phyloP scores from a whole-genome alignment of 1,140 invertebrate genomes.

The Eumaeus atala region DNA sequence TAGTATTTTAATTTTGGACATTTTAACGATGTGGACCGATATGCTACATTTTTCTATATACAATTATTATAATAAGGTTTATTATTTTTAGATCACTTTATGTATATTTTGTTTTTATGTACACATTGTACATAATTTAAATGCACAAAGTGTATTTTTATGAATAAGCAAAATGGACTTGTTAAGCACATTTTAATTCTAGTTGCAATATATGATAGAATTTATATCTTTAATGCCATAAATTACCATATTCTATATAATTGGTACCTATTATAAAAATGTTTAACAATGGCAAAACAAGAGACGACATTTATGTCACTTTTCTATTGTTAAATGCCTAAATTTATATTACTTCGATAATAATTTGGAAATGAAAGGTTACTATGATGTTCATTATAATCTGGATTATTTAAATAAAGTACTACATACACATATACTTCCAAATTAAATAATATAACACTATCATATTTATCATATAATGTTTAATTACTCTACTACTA shows the following conservation, averaged over 20 bases:
- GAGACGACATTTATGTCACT: no score
- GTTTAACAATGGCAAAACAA: no score
- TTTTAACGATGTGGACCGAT: not conserved
- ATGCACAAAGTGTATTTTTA: conserved; percentile 54
- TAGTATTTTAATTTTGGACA: not conserved
- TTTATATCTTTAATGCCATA: not conserved
- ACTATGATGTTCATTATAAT: no score
- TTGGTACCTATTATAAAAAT: no score
- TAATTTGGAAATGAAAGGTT: no score
- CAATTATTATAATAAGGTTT: conserved; percentile 15
- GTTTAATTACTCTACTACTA: no score
- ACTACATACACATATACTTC: no score
- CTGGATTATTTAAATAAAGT: no score
- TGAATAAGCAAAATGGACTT: conserved; percentile 22
- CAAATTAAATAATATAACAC: no score
- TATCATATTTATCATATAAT: no score
- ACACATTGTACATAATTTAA: conserved; percentile 34
- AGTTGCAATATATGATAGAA: conserved; percentile 15
- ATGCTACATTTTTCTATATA: conserved; percentile 6
- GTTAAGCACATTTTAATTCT: conserved; percentile 18
- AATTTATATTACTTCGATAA: no score
- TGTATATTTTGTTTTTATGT: conserved; percentile 41
- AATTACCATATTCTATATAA: conserved; percentile 12
- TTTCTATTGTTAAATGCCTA: no score
- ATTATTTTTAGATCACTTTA: conserved; percentile 24